phyloP scores from a whole-genome alignment of 2,113 vertebrate genomes.

The Alces alces region DNA sequence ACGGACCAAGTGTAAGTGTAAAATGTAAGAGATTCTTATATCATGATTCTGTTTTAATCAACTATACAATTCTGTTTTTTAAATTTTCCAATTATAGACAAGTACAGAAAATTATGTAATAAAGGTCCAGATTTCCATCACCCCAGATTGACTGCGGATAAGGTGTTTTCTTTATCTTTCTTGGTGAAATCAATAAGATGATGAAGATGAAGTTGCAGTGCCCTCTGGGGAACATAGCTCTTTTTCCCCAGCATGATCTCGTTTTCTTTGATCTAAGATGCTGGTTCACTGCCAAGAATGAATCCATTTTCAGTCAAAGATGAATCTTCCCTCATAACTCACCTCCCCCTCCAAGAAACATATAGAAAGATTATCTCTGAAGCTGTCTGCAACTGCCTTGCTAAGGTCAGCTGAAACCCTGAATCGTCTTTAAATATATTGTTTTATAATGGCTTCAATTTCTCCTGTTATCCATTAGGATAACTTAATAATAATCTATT shows the following conservation, averaged over 20 bases:
- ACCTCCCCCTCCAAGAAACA: background rate
- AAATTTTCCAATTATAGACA: background rate
- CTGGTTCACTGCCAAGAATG: slow-evolving; percentile 5
- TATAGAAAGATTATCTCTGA: background rate
- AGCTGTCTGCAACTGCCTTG: background rate
- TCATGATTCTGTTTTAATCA: background rate
- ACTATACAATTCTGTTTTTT: background rate
- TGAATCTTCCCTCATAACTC: background rate
- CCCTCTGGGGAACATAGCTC: background rate
- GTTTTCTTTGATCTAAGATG: slow-evolving; percentile 49
- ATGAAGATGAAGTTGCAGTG: background rate
- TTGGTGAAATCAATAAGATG: slow-evolving; percentile 33
- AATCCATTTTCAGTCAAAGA: slow-evolving; percentile 27
- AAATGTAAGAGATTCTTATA: background rate
- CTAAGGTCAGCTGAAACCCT: background rate
- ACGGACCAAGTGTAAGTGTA: background rate
- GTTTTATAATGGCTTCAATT: background rate
- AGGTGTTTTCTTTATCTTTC: background rate
- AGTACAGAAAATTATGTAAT: background rate
- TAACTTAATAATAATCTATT: slow-evolving; percentile 1
- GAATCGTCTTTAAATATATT: background rate
- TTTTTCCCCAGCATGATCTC: slow-evolving; percentile 6
- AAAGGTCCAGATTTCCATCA: background rate
- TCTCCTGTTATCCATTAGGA: background rate
- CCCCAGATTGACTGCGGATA: background rate